Evolutionary conservation across 2,113 vertebrate genomes (phyloP).

Genomic region (Chroicocephalus ridibundus): DNA sequence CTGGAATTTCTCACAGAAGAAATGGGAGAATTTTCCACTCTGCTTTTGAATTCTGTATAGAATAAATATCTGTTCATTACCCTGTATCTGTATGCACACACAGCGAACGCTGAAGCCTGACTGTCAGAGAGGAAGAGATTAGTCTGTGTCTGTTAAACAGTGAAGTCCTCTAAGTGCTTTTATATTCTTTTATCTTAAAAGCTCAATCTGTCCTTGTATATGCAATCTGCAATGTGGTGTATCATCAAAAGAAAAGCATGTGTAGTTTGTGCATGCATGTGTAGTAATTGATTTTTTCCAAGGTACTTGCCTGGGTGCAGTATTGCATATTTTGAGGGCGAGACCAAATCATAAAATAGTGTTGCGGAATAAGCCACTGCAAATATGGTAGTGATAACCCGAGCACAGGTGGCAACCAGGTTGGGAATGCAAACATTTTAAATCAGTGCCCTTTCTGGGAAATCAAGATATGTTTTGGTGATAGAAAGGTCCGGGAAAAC

Average conservation of each 20-base stretch:
- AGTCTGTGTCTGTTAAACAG: conserved; percentile 49
- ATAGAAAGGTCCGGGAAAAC: not conserved
- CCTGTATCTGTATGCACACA: conserved; percentile 44
- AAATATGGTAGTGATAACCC: not conserved
- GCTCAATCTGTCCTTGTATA: conserved; percentile 12
- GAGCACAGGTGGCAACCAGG: not conserved
- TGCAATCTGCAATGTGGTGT: conserved; percentile 1
- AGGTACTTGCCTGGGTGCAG: conserved; percentile 7
- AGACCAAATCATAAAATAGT: not conserved
- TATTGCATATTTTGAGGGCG: conserved; percentile 36
- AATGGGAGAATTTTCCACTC: not conserved
- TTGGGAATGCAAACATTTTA: not conserved
- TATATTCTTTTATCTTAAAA: conserved; percentile 38
- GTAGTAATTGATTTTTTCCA: conserved; percentile 61
- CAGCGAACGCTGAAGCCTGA: not conserved
- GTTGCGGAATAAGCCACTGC: not conserved
- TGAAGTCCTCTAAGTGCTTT: conserved; percentile 47
- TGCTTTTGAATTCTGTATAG: conserved; percentile 47
- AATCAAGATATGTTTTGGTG: not conserved
- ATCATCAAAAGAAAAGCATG: conserved; percentile 26
- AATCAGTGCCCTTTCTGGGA: not conserved
- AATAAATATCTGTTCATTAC: conserved; percentile 65
- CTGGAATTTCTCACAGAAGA: not conserved
- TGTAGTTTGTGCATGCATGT: conserved; percentile 47
- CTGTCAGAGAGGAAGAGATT: conserved; percentile 39